A percentile compares a stretch with the other conserved stretches of the same genome.
Conservation (phyloP, 2,888 invertebrate species). For the Melangyna quadrimaculata region DNA sequence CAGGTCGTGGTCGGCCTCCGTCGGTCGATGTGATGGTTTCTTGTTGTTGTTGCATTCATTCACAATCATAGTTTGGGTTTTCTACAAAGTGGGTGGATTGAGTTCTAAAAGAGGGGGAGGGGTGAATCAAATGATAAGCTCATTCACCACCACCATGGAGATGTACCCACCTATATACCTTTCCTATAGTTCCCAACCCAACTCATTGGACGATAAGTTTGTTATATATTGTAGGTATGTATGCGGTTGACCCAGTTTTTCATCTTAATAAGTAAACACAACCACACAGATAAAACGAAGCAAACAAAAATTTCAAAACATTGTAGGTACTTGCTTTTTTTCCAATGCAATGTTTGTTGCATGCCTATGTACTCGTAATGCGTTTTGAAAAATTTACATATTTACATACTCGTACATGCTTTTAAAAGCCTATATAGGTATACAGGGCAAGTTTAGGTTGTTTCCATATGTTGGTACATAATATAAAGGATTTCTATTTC, state of each 20-base stretch:
- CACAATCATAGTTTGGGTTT: conserved; percentile 39
- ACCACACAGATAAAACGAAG: not conserved
- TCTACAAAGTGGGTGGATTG: conserved; percentile 48
- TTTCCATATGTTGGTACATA: not conserved
- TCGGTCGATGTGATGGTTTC: not conserved
- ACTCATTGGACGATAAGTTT: conserved; percentile 5
- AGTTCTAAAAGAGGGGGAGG: not conserved
- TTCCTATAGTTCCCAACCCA: conserved; percentile 14
- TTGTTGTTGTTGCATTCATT: conserved; percentile 16
- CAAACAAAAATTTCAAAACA: not conserved
- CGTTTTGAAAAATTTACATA: conserved; percentile 54
- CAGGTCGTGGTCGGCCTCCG: conserved; percentile 43
- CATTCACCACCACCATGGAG: conserved; percentile 42
- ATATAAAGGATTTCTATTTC: conserved; percentile 12
- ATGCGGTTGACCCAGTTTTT: conserved; percentile 66
- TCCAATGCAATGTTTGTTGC: conserved; percentile 59
- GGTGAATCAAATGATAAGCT: conserved; percentile 50
- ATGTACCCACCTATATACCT: conserved; percentile 17
- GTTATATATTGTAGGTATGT: not conserved
- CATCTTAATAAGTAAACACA: conserved; percentile 33
- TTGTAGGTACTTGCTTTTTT: conserved; percentile 43
- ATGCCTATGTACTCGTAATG: not conserved
- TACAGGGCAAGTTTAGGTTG: conserved; percentile 43
- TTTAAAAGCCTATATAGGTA: not conserved
- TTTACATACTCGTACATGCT: not conserved